These are phyloP conservation scores for Caretta caretta DNA, from an alignment of 2,113 vertebrate species.

Conservation along the genomic window DNA sequence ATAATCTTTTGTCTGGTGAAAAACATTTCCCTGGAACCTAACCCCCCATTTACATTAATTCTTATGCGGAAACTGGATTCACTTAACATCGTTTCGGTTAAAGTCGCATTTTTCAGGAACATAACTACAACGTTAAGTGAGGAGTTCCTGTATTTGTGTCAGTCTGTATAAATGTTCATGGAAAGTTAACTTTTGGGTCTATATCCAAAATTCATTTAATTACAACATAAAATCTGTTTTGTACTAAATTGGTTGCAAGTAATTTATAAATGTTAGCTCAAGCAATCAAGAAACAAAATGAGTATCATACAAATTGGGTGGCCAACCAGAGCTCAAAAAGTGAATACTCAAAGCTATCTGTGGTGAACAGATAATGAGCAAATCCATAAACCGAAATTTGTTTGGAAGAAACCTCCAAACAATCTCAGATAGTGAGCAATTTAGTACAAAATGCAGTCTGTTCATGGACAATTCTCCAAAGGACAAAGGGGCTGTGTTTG, in stretches of 20 bases:
- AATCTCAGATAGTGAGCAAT: background rate
- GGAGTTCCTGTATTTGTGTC: background rate
- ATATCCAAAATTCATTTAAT: slow-evolving; percentile 45
- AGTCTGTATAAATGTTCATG: background rate
- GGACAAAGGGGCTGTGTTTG: background rate
- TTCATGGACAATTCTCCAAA: background rate
- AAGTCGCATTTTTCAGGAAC: too few species aligned
- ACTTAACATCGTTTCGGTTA: too few species aligned
- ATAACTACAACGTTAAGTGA: too few species aligned
- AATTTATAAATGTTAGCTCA: slow-evolving; percentile 54
- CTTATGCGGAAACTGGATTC: too few species aligned
- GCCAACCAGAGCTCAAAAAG: background rate
- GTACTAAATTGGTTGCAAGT: slow-evolving; percentile 23
- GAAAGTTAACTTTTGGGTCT: background rate
- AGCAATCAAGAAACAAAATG: background rate
- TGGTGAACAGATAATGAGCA: background rate
- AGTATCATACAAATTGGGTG: background rate
- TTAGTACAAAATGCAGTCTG: background rate
- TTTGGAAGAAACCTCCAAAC: background rate
- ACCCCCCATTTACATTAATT: too few species aligned
- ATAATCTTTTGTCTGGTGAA: too few species aligned
- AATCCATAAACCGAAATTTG: background rate
- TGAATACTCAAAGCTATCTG: background rate
- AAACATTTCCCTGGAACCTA: too few species aligned
- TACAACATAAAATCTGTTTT: slow-evolving; percentile 40